Evolutionary conservation across 1,140 invertebrate species (phyloP), one percentile per base, ranked within the genome.

Genomic region (Stegodyphus mimosarum): DNA sequence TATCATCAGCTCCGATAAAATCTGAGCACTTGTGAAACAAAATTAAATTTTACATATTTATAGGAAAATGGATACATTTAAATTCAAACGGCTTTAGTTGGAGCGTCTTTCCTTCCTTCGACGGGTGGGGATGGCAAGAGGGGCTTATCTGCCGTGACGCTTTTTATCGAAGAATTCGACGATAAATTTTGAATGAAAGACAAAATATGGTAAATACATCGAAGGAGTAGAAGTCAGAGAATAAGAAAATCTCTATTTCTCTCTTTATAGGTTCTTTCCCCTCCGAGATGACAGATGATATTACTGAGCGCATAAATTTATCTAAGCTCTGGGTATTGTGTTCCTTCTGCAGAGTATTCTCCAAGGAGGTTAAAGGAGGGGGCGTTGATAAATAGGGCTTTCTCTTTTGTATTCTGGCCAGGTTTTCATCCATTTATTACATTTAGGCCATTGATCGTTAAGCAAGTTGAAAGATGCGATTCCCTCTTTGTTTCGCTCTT

Each of bases 31-130:
- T 84, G 73, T 76, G 81, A 76, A 63, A 52, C 81, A 70, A 84
- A 84, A 84, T 84, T 84, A 84, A 84, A 75, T 84, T 84, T 84
- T 84, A 76, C 81, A 84, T 84, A 84, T 84, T 84, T 84, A 84
- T 84, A 84, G 81, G 80, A 53, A 84, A 84, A 84, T 84, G 66
- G 81, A 84, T 84, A 69, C 81, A 70, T 83, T 83, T 83, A 73
- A 83, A 83, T 83, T 83, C 71, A 74, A 74, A 81, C 55, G 71
- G 80, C 80, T 74, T 63, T 50, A 83, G 79, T 72, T 7, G 71
- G 55, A 63, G 48, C 60, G 15, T 55, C 74, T 83, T 67, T 67
- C 51, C 71, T 49, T 49, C 60, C 18, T 67, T 15, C 17, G 6
- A 7, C n/a, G 13, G 64, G 64, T 67, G 64, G 69, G 67, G 50